Conservation (phyloP, 2,797 vertebrate species). For the Hyperoplus immaculatus region DNA sequence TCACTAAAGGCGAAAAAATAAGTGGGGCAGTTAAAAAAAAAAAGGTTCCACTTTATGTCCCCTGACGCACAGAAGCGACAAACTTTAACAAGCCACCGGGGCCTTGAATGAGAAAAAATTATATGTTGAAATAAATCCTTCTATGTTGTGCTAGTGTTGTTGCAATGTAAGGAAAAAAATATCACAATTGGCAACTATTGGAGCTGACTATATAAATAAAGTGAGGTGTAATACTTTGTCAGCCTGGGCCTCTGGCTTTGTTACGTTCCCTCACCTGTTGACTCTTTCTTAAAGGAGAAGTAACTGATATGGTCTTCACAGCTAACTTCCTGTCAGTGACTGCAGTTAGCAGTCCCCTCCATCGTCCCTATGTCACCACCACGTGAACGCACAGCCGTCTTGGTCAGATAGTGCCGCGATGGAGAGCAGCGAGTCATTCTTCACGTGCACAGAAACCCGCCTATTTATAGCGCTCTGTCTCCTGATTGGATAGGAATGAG, state of each 20-base stretch:
- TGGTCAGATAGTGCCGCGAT: no score
- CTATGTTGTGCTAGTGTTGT: neutral
- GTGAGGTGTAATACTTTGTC: neutral
- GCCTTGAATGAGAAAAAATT: neutral
- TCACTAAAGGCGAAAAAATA: neutral
- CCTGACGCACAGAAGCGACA: neutral
- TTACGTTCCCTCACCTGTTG: neutral
- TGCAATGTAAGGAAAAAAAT: neutral
- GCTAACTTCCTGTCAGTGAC: no score
- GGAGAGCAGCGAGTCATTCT: no score
- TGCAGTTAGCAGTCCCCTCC: no score
- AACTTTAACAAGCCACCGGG: neutral
- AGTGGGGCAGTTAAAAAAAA: neutral
- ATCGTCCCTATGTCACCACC: no score
- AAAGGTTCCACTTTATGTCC: slow-evolving; percentile 6
- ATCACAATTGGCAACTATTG: neutral
- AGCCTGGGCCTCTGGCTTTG: neutral
- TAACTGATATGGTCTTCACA: no score
- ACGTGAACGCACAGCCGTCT: no score
- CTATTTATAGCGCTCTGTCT: no score
- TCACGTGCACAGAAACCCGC: no score
- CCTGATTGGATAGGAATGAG: no score
- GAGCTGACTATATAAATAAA: neutral
- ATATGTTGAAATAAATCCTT: neutral
- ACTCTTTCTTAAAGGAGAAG: no score